Evolutionary conservation across 1,140 invertebrate species (phyloP), one percentile per base, ranked within the genome.

Genomic region (Panulirus ornatus): DNA sequence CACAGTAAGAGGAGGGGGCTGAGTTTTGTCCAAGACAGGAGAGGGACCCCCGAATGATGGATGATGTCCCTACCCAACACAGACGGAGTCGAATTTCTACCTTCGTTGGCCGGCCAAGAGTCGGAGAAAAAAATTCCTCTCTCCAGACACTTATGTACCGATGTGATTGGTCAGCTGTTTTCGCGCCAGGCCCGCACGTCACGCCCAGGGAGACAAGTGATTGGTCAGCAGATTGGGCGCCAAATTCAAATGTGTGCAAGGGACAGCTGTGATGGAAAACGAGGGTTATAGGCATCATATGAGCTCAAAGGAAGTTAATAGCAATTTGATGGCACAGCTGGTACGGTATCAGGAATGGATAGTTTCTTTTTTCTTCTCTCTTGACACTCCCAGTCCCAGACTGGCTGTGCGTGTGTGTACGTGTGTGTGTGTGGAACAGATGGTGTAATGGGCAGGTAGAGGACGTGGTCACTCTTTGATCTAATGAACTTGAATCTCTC

Each of bases 191-290:
- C 27, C 58, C 27, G 58, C 27, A 34, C 78, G 44, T 34, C 44
- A 54, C 27, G 8, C 47, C n/a, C 14, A 54, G 78, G 78, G 34
- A 30, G 78, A 82, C 78, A 82, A 58, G 44, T 63, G 78, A 58
- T 82, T 82, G 78, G 78, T 82, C 78, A 82, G 78, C 78, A 82
- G 51, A 82, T 82, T 34, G 51, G 51, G 78, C 78, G 78, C 78
- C 78, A 82, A 82, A 82, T 82, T 82, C 78, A 82, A 82, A 82
- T 82, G 78, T 51, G 34, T 58, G n/a, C 78, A 58, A 27, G n/a
- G 51, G 44, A 58, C 78, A 82, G 51, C 78, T 82, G 78, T 58
- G 47, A 34, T 82, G 78, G 78, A 82, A 58, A 58, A 51, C 47
- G 36, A 47, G 27, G 78, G 47, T 58, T 58, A 81, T 81, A 75